Conservation (phyloP, 2,797 vertebrate genomes). For the Xenentodon cancila region DNA sequence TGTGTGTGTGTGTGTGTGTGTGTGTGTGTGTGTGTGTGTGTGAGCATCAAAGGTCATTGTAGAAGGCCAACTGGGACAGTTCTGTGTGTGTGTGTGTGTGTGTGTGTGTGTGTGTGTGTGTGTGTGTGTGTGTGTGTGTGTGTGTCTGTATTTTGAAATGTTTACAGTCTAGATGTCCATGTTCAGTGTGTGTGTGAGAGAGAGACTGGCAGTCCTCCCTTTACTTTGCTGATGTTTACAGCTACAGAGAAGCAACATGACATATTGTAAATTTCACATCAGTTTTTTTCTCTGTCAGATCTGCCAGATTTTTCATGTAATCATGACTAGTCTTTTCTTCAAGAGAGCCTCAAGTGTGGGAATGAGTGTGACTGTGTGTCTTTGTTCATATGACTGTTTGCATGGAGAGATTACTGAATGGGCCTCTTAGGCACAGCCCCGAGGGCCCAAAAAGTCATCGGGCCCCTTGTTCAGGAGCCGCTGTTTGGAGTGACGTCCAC, state of each 20-base stretch:
- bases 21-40: slow-evolving; percentile 21
- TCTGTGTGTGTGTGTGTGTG: slow-evolving; percentile 40
- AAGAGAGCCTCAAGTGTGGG: slow-evolving; percentile 40
- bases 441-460: slow-evolving; percentile 2
- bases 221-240: slow-evolving; percentile 82
- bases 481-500: background rate
- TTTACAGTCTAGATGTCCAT: slow-evolving; percentile 77
- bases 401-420: slow-evolving; percentile 21
- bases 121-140: slow-evolving; percentile 44
- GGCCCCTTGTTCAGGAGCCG: background rate
- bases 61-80: slow-evolving; percentile 44
- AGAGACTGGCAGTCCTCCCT: slow-evolving; percentile 73
- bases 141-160: slow-evolving; percentile 69
- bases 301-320: slow-evolving; percentile 59
- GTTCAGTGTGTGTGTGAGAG: slow-evolving; percentile 55
- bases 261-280: slow-evolving; percentile 61
- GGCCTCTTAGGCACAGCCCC: slow-evolving; percentile 1
- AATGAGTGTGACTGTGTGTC: slow-evolving; percentile 19
- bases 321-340: slow-evolving; percentile 50
- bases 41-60: slow-evolving; percentile 33
- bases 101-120: slow-evolving; percentile 60
- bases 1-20: slow-evolving; percentile 26
- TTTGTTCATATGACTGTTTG: slow-evolving; percentile 18
- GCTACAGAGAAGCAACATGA: slow-evolving; percentile 66
- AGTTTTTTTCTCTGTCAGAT: slow-evolving; percentile 62